Conservation (phyloP, 2,113 vertebrate genomes). For the Gasterosteus aculeatus region DNA sequence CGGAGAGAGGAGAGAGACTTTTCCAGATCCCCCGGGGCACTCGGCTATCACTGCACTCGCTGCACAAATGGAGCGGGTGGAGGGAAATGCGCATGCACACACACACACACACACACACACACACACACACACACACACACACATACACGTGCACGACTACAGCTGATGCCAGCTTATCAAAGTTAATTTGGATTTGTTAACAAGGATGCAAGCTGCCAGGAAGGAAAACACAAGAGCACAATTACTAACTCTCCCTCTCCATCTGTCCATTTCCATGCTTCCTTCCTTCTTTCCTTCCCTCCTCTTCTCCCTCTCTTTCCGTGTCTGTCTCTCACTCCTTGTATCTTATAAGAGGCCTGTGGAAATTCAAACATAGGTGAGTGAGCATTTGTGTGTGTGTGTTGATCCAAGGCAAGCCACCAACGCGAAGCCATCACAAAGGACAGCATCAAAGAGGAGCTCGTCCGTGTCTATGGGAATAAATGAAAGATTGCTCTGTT, state of each 20-base stretch:
- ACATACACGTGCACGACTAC: neutral
- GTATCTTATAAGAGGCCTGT: slow-evolving; percentile 57
- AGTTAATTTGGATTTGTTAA: slow-evolving; percentile 68
- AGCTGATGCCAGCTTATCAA: slow-evolving; percentile 62
- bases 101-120: neutral
- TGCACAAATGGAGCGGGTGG: slow-evolving; percentile 22
- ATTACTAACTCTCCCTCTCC: slow-evolving; percentile 47
- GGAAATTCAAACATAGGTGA: slow-evolving; percentile 52
- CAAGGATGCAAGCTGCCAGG: slow-evolving; percentile 52
- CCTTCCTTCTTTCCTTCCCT: slow-evolving; percentile 7
- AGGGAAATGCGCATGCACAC: slow-evolving; percentile 6
- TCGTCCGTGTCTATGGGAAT: slow-evolving; percentile 11
- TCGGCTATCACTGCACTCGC: slow-evolving; percentile 37
- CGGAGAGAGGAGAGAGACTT: slow-evolving; percentile 56
- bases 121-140: neutral
- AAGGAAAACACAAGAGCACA: slow-evolving; percentile 47
- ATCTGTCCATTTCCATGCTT: slow-evolving; percentile 31
- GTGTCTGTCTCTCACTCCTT: slow-evolving; percentile 40
- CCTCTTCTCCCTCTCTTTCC: slow-evolving; percentile 40
- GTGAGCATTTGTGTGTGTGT: neutral
- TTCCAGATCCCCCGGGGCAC: slow-evolving; percentile 55
- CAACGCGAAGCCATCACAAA: slow-evolving; percentile 42
- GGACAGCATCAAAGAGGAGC: slow-evolving; percentile 29
- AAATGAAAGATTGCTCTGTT: slow-evolving; percentile 12
- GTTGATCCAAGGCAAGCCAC: slow-evolving; percentile 19